Base-by-base conservation (phyloP, 1,140 invertebrate genomes). In the Drosophila lacteicornis region DNA sequence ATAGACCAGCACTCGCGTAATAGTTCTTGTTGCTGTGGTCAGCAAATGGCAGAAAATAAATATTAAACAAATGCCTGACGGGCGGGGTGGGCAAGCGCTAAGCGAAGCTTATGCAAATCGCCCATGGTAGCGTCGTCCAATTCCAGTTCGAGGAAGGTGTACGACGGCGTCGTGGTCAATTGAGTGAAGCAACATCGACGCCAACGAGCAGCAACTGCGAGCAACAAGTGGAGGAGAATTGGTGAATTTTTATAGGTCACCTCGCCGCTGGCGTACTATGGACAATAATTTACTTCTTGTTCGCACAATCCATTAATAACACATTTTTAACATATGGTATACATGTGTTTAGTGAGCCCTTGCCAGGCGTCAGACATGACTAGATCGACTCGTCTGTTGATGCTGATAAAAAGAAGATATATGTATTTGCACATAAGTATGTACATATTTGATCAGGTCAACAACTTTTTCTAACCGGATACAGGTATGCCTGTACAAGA, bases 21-120 rank as follows among this genome's bases (percentile, higher is more conserved):
- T 85, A 69, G 80, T 83, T 87, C 53, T 84, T 87, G 85, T 90
- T 88, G 81, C 79, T 88, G 84, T 90, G 84, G 84, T 88, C 84
- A 88, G 27, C 84, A 81, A 84, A 87, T 80, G 84, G 81, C 84
- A 88, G 65, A 88, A 88, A 81, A 88, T 88, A 85, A 88, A 88
- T 88, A 88, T 88, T 88, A 88, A 88, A 85, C 84, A 88, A 74
- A 60, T 57, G 57, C 49, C 45, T 42, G 55, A 19, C 38, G 51
- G 57, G 58, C 36, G 49, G 42, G 22, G 38, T 11, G 22, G 33
- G 46, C 71, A 42, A n/a, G 40, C 38, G 42, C 42, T 66, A 30
- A 12, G 40, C 46, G 30, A 50, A 47, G 51, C 27, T 42, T 76
- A 83, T 87, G 83, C 80, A 77, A 86, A 86, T 86, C 43, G 12